A percentile compares a stretch with the other conserved stretches of the same genome.
phyloP scores from a whole-genome alignment of 2,113 vertebrate genomes.

The Trochalopteron elliotii region DNA sequence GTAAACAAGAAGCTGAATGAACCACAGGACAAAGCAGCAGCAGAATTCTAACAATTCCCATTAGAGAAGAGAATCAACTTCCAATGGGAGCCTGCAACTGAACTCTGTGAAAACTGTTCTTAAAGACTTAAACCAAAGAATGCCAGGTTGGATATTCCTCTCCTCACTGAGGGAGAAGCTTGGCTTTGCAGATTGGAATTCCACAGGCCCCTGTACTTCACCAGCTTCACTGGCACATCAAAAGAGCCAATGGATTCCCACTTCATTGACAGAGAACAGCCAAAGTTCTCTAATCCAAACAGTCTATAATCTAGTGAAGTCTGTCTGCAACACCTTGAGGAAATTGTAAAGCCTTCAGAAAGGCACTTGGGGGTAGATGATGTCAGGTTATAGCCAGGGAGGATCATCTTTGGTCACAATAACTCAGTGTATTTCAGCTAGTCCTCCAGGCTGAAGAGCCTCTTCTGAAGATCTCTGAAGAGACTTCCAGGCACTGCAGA shows the following conservation, averaged over 20 bases:
- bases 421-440: neutral
- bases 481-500: neutral
- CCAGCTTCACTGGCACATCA: neutral
- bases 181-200: neutral
- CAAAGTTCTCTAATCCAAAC: neutral
- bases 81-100: neutral
- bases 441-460: neutral
- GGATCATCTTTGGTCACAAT: neutral
- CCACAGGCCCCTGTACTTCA: neutral
- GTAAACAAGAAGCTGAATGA: neutral
- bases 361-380: neutral
- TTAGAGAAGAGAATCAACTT: neutral
- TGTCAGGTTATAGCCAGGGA: neutral
- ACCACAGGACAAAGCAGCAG: neutral
- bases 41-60: neutral
- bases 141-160: neutral
- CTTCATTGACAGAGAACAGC: neutral
- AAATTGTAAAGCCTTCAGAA: neutral
- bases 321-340: neutral
- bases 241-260: neutral
- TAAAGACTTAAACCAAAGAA: neutral
- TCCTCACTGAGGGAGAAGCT: neutral
- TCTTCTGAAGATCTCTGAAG: neutral
- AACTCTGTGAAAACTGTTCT: neutral
- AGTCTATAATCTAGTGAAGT: neutral